Percentiles rank a stretch among this genome's conserved stretches.
Evolutionary conservation across 1,140 invertebrate genomes (phyloP).

Genomic region (Trinorchestia longiramus): DNA sequence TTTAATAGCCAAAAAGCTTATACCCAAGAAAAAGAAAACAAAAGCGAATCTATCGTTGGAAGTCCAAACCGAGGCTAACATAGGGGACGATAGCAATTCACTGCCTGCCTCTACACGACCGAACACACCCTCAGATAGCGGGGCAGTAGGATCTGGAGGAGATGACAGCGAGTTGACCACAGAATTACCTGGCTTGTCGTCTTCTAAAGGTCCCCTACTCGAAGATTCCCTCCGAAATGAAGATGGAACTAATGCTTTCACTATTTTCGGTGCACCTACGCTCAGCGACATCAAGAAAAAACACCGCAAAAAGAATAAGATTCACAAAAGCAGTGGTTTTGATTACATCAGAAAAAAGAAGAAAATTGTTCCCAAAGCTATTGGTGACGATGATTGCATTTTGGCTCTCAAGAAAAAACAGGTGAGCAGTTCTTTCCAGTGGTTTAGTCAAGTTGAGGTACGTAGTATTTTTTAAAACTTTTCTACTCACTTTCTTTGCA

Average conservation of each 20-base stretch:
- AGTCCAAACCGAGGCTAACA: conserved; percentile 66
- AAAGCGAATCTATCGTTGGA: conserved; percentile 66
- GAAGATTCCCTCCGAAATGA: conserved; percentile 13
- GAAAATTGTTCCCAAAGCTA: conserved; percentile 70
- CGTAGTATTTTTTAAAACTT: neutral
- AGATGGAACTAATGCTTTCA: conserved; percentile 25
- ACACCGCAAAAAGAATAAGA: conserved; percentile 73
- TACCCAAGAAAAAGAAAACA: conserved; percentile 55
- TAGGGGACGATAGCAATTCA: conserved; percentile 52
- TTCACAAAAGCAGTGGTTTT: conserved; percentile 78
- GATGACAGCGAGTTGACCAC: conserved; percentile 67
- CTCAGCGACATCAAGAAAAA: conserved; percentile 54
- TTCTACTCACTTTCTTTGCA: neutral
- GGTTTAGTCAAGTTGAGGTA: neutral
- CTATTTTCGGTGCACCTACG: conserved; percentile 28
- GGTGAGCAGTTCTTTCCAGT: neutral
- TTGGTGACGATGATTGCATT: conserved; percentile 60
- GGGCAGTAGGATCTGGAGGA: conserved; percentile 72
- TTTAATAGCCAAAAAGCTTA: conserved; percentile 1
- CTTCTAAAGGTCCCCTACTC: neutral
- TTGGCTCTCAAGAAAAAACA: conserved; percentile 53
- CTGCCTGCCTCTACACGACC: conserved; percentile 53
- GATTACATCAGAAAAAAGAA: conserved; percentile 92
- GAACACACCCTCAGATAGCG: conserved; percentile 61
- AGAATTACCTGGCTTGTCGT: conserved; percentile 57